phyloP scores from a whole-genome alignment of 2,888 invertebrate species.

The Sisyra terminalis region DNA sequence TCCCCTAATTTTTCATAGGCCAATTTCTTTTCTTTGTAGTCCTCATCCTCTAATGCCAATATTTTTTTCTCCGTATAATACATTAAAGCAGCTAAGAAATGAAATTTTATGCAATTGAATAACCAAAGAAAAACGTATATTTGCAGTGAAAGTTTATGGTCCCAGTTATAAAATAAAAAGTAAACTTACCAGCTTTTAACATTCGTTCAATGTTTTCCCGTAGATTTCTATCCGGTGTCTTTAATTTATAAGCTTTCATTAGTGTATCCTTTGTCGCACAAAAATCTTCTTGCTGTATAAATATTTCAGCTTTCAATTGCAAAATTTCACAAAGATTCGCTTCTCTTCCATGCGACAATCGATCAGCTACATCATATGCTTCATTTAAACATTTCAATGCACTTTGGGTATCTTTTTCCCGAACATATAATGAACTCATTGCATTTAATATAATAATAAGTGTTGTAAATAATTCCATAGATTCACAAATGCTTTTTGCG shows the following conservation, averaged over 20 bases:
- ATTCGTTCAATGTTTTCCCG: slow-evolving; percentile 41
- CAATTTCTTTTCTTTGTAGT: slow-evolving; percentile 39
- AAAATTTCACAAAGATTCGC: slow-evolving; percentile 44
- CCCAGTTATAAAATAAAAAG: too few species aligned
- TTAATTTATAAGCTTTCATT: slow-evolving; percentile 59
- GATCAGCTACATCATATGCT: slow-evolving; percentile 49
- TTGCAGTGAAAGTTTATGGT: too few species aligned
- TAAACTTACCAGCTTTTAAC: slow-evolving; percentile 44
- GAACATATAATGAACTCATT: slow-evolving; percentile 45
- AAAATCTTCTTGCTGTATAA: slow-evolving; percentile 56
- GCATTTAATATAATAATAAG: slow-evolving; percentile 56
- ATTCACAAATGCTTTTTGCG: slow-evolving; percentile 48
- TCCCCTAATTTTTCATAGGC: slow-evolving; percentile 77
- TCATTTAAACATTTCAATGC: slow-evolving; percentile 52
- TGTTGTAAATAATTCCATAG: slow-evolving; percentile 53
- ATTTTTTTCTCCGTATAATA: slow-evolving; percentile 51
- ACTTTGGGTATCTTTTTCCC: slow-evolving; percentile 41
- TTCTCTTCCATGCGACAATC: slow-evolving; percentile 36
- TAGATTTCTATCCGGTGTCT: slow-evolving; percentile 44
- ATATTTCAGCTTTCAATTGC: slow-evolving; percentile 50
- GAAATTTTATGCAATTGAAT: too few species aligned
- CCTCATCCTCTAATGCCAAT: slow-evolving; percentile 36
- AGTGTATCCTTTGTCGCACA: slow-evolving; percentile 55
- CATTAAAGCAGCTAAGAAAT: slow-evolving; percentile 45
- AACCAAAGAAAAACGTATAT: too few species aligned